Base-by-base conservation (phyloP, 1,140 invertebrate genomes). In the Sesamia nonagrioides region DNA sequence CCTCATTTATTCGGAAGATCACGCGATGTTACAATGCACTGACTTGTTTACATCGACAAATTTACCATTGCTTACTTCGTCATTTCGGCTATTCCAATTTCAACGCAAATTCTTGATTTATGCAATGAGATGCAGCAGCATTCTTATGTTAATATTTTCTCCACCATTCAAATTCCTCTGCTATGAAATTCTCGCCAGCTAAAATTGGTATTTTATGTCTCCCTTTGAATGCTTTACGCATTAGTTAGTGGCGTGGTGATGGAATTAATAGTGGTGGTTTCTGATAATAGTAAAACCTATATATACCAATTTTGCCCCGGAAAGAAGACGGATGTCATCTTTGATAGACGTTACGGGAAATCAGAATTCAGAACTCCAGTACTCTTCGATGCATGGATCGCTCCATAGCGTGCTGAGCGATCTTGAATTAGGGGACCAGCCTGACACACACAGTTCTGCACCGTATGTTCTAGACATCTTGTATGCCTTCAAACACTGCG, bases 1-100 rank as follows among this genome's bases (percentile, higher is more conserved):
- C 69, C 66, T 77, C 82, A 80, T 80, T 88, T 86, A 88, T 91
- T 89, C 79, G 80, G 86, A 54, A 88, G 84, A 88, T 86, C 91
- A 93, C 91, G 91, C 90, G 89, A 93, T 91, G 82, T 79, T 82
- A 74, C 72, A 27, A 37, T 72, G 63, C 56, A 37, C n/a, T 27
- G 77, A 73, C 77, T 83, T 85, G 84, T 88, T 88, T 86, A 48
- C 45, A 82, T 84, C 77, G 78, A 84, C 80, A 77, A 82, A 83
- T 86, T 15, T 37, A 54, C 45, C 15, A 74, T 50, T 79, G 58
- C 45, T 58, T 8, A 21, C 52, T 50, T 52, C 45, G 45, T n/a
- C 58, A 21, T 68, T 71, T 52, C 33, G 27, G 7, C 8, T 71
- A 48, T 48, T 68, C 35, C 37, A 27, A 60, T 58, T 63, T 40